A percentile compares a stretch with the other conserved stretches of the same genome.
Conservation (phyloP, 92 coral and sea anemone genomes). For the Porites divaricata region DNA sequence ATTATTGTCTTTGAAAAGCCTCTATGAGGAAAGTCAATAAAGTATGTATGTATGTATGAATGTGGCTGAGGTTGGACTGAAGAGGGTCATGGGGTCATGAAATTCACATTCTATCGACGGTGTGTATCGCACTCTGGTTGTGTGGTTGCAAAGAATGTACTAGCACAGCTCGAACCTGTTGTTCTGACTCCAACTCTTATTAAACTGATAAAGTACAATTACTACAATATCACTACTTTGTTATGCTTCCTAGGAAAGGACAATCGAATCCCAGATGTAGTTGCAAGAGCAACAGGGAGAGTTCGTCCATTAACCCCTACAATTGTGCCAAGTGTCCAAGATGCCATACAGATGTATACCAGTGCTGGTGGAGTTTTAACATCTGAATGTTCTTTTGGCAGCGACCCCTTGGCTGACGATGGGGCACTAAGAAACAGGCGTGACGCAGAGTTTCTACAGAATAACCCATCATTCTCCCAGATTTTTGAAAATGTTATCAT, state of each 20-base stretch:
- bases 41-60: too few relatives aligned
- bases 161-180: slow-evolving; percentile 5
- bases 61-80: slow-evolving; percentile 60
- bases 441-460: slow-evolving; percentile 36
- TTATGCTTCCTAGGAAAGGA: slow-evolving; percentile 38
- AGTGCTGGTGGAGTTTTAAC: slow-evolving; percentile 62
- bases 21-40: too few relatives aligned
- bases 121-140: slow-evolving; percentile 14
- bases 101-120: slow-evolving; percentile 72
- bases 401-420: slow-evolving; percentile 48
- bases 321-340: slow-evolving; percentile 54
- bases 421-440: slow-evolving; percentile 32
- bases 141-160: slow-evolving; percentile 5
- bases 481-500: slow-evolving; percentile 46
- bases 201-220: slow-evolving; percentile 2
- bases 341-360: slow-evolving; percentile 46
- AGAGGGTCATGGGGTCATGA: slow-evolving; percentile 60
- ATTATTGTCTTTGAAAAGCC: too few relatives aligned
- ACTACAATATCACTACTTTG: slow-evolving; percentile 5
- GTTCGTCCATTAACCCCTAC: slow-evolving; percentile 33
- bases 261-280: slow-evolving; percentile 49
- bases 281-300: slow-evolving; percentile 39
- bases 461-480: slow-evolving; percentile 45
- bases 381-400: slow-evolving; percentile 50
- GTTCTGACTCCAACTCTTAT: slow-evolving; percentile 6